phyloP scores from a whole-genome alignment of 1,140 invertebrate species.

The Bombus difficillimus region DNA sequence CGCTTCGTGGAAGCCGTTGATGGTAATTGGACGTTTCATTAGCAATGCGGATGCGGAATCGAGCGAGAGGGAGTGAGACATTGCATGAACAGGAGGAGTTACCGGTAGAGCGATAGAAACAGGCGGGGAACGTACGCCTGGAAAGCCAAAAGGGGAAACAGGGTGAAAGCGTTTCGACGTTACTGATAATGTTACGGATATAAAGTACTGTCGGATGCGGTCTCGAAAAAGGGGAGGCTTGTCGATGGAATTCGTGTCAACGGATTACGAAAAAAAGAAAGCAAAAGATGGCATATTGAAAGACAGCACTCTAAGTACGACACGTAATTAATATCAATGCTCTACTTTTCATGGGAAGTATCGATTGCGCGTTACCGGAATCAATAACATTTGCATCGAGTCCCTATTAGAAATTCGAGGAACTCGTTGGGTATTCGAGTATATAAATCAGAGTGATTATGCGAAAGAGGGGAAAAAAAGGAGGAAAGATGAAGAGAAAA shows the following conservation, averaged over 20 bases:
- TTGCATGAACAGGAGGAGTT: neutral
- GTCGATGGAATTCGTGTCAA: conserved; percentile 20
- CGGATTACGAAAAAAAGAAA: conserved; percentile 6
- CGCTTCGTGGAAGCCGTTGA: conserved; percentile 42
- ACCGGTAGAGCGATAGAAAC: neutral
- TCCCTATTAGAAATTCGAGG: neutral
- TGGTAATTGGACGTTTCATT: conserved; percentile 71
- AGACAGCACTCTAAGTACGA: neutral
- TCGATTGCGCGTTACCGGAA: conserved; percentile 23
- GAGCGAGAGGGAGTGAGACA: conserved; percentile 28
- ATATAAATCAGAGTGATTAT: conserved; percentile 18
- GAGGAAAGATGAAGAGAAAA: no score
- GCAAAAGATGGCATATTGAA: neutral
- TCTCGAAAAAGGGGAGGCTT: conserved; percentile 6
- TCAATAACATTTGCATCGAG: conserved; percentile 12
- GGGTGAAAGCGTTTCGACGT: conserved; percentile 48
- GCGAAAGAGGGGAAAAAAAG: neutral
- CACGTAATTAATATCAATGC: conserved; percentile 43
- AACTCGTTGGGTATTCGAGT: neutral
- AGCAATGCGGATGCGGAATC: conserved; percentile 59
- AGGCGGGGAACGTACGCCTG: conserved; percentile 9
- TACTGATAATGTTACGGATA: conserved; percentile 32
- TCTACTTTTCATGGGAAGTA: neutral
- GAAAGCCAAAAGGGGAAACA: conserved; percentile 2
- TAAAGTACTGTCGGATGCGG: conserved; percentile 30